Evolutionary conservation across 2,888 invertebrate genomes (phyloP).

Genomic region (Melanotus villosus): DNA sequence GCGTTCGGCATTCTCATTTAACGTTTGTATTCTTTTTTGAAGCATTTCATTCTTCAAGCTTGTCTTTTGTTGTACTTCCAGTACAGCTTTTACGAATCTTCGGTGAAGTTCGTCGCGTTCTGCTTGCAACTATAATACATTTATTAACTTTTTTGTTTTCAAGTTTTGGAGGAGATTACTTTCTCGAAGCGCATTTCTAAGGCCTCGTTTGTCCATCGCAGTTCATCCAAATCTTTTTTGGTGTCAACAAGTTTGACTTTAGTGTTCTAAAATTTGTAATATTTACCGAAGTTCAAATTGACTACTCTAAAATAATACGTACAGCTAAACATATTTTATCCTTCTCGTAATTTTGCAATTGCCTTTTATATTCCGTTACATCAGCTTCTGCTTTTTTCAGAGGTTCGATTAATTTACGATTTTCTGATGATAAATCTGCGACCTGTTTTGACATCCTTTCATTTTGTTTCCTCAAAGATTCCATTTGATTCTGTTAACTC

Average conservation of each 20-base stretch:
- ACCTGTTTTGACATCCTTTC: conserved; percentile 82
- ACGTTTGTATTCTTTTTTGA: conserved; percentile 80
- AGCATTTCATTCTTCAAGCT: conserved; percentile 86
- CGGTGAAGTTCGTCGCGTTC: conserved; percentile 86
- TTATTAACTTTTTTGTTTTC: background rate
- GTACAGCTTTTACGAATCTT: conserved; percentile 85
- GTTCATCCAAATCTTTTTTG: conserved; percentile 73
- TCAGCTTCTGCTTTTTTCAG: conserved; percentile 80
- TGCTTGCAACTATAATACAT: conserved; percentile 67
- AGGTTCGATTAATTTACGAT: conserved; percentile 81
- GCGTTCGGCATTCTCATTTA: conserved; percentile 78
- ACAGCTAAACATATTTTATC: conserved; percentile 82
- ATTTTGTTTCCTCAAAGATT: conserved; percentile 81
- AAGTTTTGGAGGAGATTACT: conserved; percentile 56
- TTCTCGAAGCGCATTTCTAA: conserved; percentile 85
- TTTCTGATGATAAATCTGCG: conserved; percentile 79
- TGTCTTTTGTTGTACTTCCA: conserved; percentile 90
- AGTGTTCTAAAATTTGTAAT: conserved; percentile 70
- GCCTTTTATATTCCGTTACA: conserved; percentile 80
- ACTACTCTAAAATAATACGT: conserved; percentile 5
- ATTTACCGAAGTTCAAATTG: background rate
- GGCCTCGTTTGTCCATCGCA: conserved; percentile 78
- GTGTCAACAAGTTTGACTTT: conserved; percentile 69
- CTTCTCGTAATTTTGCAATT: conserved; percentile 87
- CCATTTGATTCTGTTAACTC: conserved; percentile 78